Evolutionary conservation across 2,113 vertebrate genomes (phyloP).

Genomic region (Perognathus longimembris): DNA sequence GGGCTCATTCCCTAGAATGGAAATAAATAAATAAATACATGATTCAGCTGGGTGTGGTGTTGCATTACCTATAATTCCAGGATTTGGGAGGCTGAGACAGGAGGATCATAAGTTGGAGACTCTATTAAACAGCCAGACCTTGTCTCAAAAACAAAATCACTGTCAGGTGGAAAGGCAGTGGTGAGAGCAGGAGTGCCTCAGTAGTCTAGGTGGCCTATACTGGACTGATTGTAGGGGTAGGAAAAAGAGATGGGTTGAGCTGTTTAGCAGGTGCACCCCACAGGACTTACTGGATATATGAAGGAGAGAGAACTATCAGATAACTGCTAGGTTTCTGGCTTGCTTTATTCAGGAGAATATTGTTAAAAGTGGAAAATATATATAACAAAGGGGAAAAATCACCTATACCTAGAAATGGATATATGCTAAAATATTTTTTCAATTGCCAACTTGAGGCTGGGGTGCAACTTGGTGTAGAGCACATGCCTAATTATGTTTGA

Average conservation of each 20-base stretch:
- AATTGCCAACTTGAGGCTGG: not conserved
- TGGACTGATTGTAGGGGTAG: not conserved
- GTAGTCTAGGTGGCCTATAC: not conserved
- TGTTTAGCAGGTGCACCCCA: not conserved
- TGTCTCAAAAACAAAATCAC: too few species aligned
- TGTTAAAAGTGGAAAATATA: not conserved
- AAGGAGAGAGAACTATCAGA: not conserved
- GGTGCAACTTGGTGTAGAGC: not conserved
- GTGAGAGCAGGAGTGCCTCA: not conserved
- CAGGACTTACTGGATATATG: conserved; percentile 20
- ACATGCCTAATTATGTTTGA: not conserved
- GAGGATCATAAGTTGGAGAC: too few species aligned
- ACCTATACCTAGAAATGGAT: not conserved
- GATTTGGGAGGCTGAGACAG: too few species aligned
- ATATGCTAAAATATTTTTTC: conserved; percentile 19
- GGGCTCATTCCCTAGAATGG: too few species aligned
- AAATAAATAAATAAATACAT: too few species aligned
- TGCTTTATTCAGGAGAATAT: not conserved
- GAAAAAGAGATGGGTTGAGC: conserved; percentile 13
- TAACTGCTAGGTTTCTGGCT: conserved; percentile 41
- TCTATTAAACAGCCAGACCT: too few species aligned
- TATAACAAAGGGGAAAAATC: conserved; percentile 6
- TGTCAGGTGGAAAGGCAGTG: not conserved
- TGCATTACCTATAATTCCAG: too few species aligned
- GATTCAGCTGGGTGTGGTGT: too few species aligned